phyloP scores from a whole-genome alignment of 2,113 vertebrate species.

The Daubentonia madagascariensis region DNA sequence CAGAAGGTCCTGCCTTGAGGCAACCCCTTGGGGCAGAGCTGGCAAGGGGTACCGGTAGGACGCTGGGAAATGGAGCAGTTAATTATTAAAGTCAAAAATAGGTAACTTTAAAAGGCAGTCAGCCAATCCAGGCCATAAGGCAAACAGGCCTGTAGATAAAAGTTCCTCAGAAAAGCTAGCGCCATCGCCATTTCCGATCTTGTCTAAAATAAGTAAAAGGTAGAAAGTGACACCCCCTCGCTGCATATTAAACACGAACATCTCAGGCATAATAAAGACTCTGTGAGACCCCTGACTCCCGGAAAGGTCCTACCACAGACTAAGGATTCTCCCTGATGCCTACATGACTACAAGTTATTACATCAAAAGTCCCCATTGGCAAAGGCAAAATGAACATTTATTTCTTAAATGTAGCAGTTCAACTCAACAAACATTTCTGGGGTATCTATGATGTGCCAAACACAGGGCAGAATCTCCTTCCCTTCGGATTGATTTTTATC shows the following conservation, averaged over 20 bases:
- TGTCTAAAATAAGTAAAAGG: not conserved
- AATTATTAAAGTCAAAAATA: not conserved
- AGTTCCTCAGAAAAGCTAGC: not conserved
- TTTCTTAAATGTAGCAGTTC: not conserved
- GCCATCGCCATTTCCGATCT: not conserved
- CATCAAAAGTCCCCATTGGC: not conserved
- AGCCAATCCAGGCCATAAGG: not conserved
- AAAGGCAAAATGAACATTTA: not conserved
- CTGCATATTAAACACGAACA: not conserved
- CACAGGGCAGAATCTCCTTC: not conserved
- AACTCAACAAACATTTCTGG: not conserved
- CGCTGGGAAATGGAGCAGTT: slow-evolving; percentile 36
- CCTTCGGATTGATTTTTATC: not conserved
- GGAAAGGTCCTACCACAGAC: not conserved
- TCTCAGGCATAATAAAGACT: not conserved
- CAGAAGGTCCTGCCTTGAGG: not conserved
- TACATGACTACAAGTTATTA: not conserved
- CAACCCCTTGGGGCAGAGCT: not conserved
- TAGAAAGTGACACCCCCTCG: not conserved
- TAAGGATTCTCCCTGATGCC: not conserved
- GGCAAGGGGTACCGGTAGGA: not conserved
- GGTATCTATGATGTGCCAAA: not conserved
- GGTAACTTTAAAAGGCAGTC: slow-evolving; percentile 9
- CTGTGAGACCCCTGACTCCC: not conserved
- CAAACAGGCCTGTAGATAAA: not conserved